Evolutionary conservation across 2,888 invertebrate species (phyloP).

Genomic region (Muschampia plurimacula): DNA sequence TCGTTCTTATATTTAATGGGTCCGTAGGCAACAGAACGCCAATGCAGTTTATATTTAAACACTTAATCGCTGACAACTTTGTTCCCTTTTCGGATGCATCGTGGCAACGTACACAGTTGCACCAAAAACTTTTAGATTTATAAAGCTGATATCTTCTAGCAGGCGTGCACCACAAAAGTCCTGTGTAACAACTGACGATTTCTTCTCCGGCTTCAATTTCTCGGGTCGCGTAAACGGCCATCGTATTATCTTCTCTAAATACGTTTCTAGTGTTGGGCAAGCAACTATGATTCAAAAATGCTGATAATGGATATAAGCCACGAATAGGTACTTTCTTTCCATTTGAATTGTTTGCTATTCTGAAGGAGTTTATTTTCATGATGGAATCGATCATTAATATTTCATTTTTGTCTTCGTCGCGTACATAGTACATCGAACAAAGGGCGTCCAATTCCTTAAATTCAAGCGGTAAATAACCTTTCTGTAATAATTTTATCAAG

Average conservation of each 20-base stretch:
- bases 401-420: slow-evolving; percentile 78
- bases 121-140: slow-evolving; percentile 88
- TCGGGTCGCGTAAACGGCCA: slow-evolving; percentile 85
- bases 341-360: slow-evolving; percentile 69
- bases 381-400: slow-evolving; percentile 82
- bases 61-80: slow-evolving; percentile 81
- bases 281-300: slow-evolving; percentile 89
- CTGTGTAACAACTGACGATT: slow-evolving; percentile 88
- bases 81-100: slow-evolving; percentile 88
- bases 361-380: slow-evolving; percentile 88
- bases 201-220: slow-evolving; percentile 86
- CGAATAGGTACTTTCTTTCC: slow-evolving; percentile 75
- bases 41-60: slow-evolving; percentile 77
- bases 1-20: slow-evolving; percentile 72
- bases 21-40: slow-evolving; percentile 83
- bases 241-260: slow-evolving; percentile 81
- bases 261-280: slow-evolving; percentile 88
- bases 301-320: slow-evolving; percentile 88
- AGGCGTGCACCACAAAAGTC: slow-evolving; percentile 88
- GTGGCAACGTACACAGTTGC: slow-evolving; percentile 86
- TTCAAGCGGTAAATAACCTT: slow-evolving; percentile 56
- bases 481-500: slow-evolving; percentile 78
- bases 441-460: slow-evolving; percentile 82
- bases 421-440: slow-evolving; percentile 70
- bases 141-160: slow-evolving; percentile 86